Base-by-base conservation (phyloP, 2,797 vertebrate genomes). In the Otus scops region DNA sequence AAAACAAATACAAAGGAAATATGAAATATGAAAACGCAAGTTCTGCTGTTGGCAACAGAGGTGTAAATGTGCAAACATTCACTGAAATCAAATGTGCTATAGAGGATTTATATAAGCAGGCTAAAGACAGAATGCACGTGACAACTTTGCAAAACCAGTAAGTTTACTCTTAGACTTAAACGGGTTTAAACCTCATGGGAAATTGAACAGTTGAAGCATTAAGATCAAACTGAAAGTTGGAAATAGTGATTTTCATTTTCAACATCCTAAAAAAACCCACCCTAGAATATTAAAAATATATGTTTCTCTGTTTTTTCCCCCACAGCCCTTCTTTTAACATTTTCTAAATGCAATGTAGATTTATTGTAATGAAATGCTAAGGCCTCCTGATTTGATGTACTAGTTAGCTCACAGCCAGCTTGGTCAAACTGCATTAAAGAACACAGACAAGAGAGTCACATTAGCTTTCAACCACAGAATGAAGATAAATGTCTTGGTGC, bases 401-500 rank as follows among this genome's bases (percentile, higher is more conserved):
- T 93, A 75, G 92, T 96, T 95, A 93, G 84, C 94, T 96, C 95
- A 95, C 88, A 97, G 93, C 64, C 21, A 88, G 53, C 76, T 92
- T 92, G 69, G 95, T 97, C 95, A 93, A 91, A 34, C n/a, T 85
- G 68, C 60, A 64, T 96, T 97, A 92, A 69, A 92, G 88, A 92
- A 84, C 75, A 96, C n/a, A 96, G 96, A 97, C 81, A 92, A 91
- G 91, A 92, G 60, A 86, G 80, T 97, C 96, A 93, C 93, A 95
- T 93, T 95, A 95, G 94, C 97, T 96, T 95, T 97, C 95, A 80
- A n/a, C 85, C 60, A 84, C 56, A 85, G 86, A 98, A 98, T 98
- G 96, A 98, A 98, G 98, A 98, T 95, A 97, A 98, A 98, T 97
- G 97, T 81, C 81, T 84, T 84, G 30, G 68, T 60, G 53, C 30